Base-by-base conservation (phyloP, 2,888 invertebrate species). In the Dusona sp. region DNA sequence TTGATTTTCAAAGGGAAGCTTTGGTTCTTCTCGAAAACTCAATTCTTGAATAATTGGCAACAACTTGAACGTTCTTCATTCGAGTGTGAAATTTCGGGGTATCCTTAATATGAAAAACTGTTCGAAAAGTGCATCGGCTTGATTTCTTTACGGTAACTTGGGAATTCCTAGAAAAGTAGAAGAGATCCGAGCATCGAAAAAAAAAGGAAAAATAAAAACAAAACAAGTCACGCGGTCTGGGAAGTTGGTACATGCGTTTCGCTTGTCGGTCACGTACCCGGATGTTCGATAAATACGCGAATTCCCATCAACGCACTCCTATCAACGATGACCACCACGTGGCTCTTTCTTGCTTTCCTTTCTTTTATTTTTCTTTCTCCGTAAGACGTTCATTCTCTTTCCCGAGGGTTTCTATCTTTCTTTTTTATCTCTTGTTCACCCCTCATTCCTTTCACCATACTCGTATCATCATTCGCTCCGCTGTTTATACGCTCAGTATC, bases 181-280 rank as follows among this genome's bases (percentile, higher is more conserved):
- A 4, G 29, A 61, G 13, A 29, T 64, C 6, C 25, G 29, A 45
- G 29, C 29, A n/a, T 33, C 9, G 25, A 29, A 45, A 29, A 65
- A 33, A 33, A 19, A 57, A 25, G n/a, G 22, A 54, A 36, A 22
- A n/a, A n/a, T n/a, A n/a, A n/a, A 6, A 65, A 33, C 4, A 68
- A 57, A 70, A 70, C 51, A 7, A 65, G 38, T 25, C 45, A 22
- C 42, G 68, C 22, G 25, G 64, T 42, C 61, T 42, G 75, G n/a
- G 22, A 51, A 25, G 74, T 48, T 82, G 29, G 57, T 33, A 57
- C 42, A 75, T 73, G 72, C 78, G 74, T 48, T 82, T 84, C 22
- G 70, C 82, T 82, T 48, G 87, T 87, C 74, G 72, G 75, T 87
- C 87, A 85, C 82, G 86, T 86, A 84, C 86, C 86, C 86, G 86